Evolutionary conservation across 2,113 vertebrate species (phyloP).

Genomic region (Scophthalmus maximus): DNA sequence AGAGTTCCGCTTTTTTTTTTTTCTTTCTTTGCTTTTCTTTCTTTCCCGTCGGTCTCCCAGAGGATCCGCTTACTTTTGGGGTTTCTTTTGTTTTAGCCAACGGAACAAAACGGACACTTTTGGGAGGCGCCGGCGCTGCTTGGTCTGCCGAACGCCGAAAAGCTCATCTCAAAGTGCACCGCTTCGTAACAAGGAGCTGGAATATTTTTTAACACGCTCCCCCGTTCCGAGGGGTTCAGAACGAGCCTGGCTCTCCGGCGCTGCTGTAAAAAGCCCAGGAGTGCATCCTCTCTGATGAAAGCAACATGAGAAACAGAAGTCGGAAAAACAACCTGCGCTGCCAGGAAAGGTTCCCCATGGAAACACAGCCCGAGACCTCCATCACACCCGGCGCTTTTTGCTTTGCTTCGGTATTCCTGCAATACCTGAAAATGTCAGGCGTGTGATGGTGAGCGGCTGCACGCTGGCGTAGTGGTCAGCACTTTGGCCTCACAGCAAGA

Average conservation of each 20-base stretch:
- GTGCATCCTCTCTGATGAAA: slow-evolving; percentile 36
- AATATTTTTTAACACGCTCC: slow-evolving; percentile 42
- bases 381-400: slow-evolving; percentile 8
- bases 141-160: slow-evolving; percentile 35
- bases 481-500: too few species aligned
- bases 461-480: too few species aligned
- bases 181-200: slow-evolving; percentile 29
- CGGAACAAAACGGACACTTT: slow-evolving; percentile 27
- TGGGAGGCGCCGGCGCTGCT: slow-evolving; percentile 14
- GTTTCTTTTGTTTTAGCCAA: slow-evolving; percentile 8
- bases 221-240: slow-evolving; percentile 41
- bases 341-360: slow-evolving; percentile 17
- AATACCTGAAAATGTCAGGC: neutral
- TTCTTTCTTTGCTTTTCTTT: too few species aligned
- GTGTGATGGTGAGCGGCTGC: too few species aligned
- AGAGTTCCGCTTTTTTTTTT: neutral
- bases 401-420: neutral
- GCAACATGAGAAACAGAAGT: neutral
- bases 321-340: neutral
- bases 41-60: neutral
- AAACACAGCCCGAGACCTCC: slow-evolving; percentile 34
- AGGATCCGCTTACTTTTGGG: slow-evolving; percentile 21
- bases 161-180: slow-evolving; percentile 17
- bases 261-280: slow-evolving; percentile 39
- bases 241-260: slow-evolving; percentile 12